Percentiles rank a stretch among this genome's conserved stretches.
These are phyloP conservation scores for Gnathonemus longibarbis DNA, from an alignment of 2,113 vertebrate species.

Conservation along the genomic window DNA sequence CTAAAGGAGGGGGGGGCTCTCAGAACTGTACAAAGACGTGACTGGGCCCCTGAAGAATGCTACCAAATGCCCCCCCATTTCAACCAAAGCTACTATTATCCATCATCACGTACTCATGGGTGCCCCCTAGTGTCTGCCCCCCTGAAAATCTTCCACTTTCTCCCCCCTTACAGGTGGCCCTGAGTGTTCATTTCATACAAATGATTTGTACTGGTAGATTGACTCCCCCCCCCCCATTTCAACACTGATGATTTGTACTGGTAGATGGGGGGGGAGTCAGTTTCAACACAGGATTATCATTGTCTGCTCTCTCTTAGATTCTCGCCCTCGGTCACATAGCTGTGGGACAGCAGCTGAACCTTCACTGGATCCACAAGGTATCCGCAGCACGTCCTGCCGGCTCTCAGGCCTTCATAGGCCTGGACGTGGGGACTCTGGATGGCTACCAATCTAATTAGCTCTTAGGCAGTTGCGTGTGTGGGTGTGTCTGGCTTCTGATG, in stretches of 20 bases:
- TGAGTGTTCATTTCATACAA: not conserved
- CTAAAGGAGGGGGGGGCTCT: not conserved
- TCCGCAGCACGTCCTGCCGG: not conserved
- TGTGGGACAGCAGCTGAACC: slow-evolving; percentile 90
- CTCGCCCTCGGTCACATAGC: slow-evolving; percentile 88
- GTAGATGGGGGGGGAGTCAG: not conserved
- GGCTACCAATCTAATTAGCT: not conserved
- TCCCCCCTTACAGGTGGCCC: not conserved
- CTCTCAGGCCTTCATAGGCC: not conserved
- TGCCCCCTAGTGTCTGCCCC: not conserved
- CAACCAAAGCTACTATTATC: not conserved
- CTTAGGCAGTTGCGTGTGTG: not conserved
- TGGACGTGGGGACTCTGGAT: not conserved
- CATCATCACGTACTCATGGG: not conserved
- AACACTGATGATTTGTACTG: not conserved
- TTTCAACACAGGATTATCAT: not conserved
- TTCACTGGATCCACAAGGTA: slow-evolving; percentile 99
- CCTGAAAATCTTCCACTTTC: not conserved
- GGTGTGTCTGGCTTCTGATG: not conserved
- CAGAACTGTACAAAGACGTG: not conserved
- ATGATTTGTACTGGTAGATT: not conserved
- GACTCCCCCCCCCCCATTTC: no score
- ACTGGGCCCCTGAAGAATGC: not conserved
- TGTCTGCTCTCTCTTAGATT: slow-evolving; percentile 57
- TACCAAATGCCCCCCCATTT: not conserved